Conservation (phyloP, 1,140 invertebrate genomes). For the Portunus trituberculatus region DNA sequence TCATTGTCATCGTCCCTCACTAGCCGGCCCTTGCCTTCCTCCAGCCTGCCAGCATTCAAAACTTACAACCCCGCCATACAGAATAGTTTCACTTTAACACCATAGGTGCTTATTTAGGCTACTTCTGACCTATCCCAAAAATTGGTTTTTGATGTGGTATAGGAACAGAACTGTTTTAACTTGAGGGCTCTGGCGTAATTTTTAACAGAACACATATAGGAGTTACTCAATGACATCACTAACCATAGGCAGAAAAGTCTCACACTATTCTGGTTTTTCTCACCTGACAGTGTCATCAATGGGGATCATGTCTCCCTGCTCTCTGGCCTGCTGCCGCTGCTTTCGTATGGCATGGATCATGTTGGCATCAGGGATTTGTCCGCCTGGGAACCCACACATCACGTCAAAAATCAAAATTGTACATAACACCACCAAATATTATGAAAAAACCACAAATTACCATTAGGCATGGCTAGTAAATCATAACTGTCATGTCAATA, state of each 20-base stretch:
- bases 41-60: conserved; percentile 79
- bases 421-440: background rate
- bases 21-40: conserved; percentile 83
- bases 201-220: too few relatives aligned
- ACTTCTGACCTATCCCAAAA: too few relatives aligned
- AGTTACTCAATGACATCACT: too few relatives aligned
- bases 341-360: conserved; percentile 97
- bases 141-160: too few relatives aligned
- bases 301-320: conserved; percentile 90
- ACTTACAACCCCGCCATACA: background rate
- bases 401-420: conserved; percentile 58
- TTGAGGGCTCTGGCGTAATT: too few relatives aligned
- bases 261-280: background rate
- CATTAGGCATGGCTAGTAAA: too few relatives aligned
- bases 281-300: conserved; percentile 84
- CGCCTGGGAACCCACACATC: conserved; percentile 82
- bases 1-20: conserved; percentile 94
- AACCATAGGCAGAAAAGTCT: too few relatives aligned
- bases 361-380: conserved; percentile 96
- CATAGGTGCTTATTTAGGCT: too few relatives aligned
- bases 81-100: background rate
- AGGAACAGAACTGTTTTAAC: too few relatives aligned
- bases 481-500: too few relatives aligned
- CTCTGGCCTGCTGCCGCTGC: conserved; percentile 91
- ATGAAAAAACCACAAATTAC: background rate